phyloP scores from a whole-genome alignment of 1,140 invertebrate species.

The Drosophila erecta region DNA sequence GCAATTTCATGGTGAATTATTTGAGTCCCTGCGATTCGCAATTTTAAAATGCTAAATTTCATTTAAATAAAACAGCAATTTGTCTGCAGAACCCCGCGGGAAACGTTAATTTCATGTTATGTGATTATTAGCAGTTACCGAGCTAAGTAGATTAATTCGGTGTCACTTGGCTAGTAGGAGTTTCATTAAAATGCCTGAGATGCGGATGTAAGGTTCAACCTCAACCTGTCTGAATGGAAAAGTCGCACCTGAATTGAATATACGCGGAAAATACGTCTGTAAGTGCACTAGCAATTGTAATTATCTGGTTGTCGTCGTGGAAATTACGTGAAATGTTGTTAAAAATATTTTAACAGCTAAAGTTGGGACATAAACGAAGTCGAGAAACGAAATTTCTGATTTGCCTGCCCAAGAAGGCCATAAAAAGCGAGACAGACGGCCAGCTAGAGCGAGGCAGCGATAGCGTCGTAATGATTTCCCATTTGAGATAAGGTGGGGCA shows the following conservation, averaged over 20 bases:
- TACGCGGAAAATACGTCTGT: conserved; percentile 65
- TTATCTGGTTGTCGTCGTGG: conserved; percentile 56
- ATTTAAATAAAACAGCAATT: conserved; percentile 81
- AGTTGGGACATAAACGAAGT: conserved; percentile 65
- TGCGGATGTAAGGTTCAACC: background rate
- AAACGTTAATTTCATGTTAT: conserved; percentile 75
- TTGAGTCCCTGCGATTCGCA: conserved; percentile 39
- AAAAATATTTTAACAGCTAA: conserved; percentile 76
- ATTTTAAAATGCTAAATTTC: conserved; percentile 45
- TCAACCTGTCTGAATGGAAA: background rate
- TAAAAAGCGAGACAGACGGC: conserved; percentile 18
- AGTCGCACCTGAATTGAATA: background rate
- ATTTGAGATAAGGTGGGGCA: conserved; percentile 74
- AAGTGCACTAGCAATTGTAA: conserved; percentile 68
- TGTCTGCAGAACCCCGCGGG: conserved; percentile 39
- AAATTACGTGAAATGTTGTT: conserved; percentile 78
- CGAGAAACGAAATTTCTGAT: conserved; percentile 54
- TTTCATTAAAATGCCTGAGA: background rate
- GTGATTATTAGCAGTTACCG: conserved; percentile 63
- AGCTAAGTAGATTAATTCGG: conserved; percentile 39
- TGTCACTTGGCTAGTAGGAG: background rate
- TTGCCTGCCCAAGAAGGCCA: conserved; percentile 64
- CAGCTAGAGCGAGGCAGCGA: background rate
- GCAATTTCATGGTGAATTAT: conserved; percentile 79
- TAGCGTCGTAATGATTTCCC: conserved; percentile 72